Conservation (phyloP, 53 echinoderm and acorn worm genomes). For the Mesocentrotus franciscanus region DNA sequence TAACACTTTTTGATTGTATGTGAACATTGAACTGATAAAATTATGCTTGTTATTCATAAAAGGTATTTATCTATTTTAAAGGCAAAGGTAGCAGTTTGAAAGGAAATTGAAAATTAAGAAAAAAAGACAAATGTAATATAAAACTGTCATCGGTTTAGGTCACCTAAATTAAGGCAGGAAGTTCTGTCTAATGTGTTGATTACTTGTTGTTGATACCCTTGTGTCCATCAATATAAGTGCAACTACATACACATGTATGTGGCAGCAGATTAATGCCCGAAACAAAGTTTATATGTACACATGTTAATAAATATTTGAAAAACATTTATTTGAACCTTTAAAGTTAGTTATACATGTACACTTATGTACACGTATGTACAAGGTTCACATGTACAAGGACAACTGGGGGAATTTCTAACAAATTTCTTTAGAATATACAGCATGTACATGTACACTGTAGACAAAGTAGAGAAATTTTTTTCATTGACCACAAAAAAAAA, state of each 20-base stretch:
- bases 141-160: background rate
- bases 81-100: background rate
- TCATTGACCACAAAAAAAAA: no score
- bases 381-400: no score
- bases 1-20: background rate
- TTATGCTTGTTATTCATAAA: background rate
- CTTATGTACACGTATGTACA: no score
- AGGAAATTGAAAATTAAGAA: background rate
- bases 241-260: background rate
- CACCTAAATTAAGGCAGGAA: background rate
- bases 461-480: no score
- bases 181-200: background rate
- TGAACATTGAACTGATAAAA: constrained; percentile 15
- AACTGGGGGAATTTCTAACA: no score
- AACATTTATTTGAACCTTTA: no score
- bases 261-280: background rate
- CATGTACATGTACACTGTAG: no score
- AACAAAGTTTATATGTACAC: no score
- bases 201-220: background rate
- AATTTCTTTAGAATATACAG: no score
- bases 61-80: background rate
- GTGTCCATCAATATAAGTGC: background rate
- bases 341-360: no score
- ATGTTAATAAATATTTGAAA: no score
- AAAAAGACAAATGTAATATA: background rate